These are phyloP conservation scores for Gambusia affinis DNA, from an alignment of 2,113 vertebrate genomes.

Conservation along the genomic window DNA sequence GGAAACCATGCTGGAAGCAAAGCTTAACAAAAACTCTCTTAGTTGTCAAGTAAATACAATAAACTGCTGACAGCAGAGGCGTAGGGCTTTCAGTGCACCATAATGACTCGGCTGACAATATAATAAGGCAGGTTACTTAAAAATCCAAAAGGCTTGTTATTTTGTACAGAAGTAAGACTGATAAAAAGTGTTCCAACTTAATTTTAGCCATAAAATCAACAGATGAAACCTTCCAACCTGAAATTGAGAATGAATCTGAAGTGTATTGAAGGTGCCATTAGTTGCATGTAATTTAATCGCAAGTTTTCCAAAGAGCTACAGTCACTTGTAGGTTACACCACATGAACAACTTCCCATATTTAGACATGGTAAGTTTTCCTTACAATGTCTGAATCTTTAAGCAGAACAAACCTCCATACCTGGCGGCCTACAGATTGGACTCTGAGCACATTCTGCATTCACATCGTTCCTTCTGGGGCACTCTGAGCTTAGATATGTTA, in stretches of 20 bases:
- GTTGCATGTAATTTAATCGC: too few species aligned
- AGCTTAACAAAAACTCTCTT: background rate
- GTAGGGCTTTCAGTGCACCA: background rate
- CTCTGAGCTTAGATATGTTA: too few species aligned
- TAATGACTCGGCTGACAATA: background rate
- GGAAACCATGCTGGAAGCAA: background rate
- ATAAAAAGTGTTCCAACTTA: background rate
- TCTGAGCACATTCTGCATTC: too few species aligned
- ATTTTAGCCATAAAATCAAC: background rate
- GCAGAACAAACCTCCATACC: too few species aligned
- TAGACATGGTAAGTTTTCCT: too few species aligned
- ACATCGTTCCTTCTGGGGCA: too few species aligned
- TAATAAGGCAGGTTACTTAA: slow-evolving; percentile 4
- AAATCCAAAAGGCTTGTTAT: background rate
- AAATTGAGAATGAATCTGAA: background rate
- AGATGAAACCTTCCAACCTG: background rate
- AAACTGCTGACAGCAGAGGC: slow-evolving; percentile 12
- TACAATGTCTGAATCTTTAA: too few species aligned
- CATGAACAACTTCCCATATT: too few species aligned
- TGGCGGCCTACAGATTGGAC: too few species aligned
- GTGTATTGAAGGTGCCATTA: too few species aligned
- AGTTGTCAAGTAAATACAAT: background rate
- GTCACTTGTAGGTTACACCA: too few species aligned
- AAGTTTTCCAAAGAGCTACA: too few species aligned
- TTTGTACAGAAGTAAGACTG: background rate